Base-by-base conservation (phyloP, 2,888 invertebrate genomes). In the Spilosoma lubricipeda region DNA sequence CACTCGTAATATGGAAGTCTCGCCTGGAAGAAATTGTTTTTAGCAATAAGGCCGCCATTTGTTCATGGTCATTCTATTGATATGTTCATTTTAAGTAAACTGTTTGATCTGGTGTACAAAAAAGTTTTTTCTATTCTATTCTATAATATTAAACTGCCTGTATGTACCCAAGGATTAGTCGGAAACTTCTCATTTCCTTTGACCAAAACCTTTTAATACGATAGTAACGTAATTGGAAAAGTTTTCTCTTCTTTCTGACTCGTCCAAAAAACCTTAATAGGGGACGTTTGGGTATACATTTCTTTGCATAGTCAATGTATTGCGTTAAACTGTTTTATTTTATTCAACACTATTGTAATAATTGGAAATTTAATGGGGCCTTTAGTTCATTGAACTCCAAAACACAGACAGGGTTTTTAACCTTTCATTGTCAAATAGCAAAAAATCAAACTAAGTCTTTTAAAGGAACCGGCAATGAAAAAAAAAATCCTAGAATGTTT, bases 191-290 rank as follows among this genome's bases (percentile, higher is more conserved):
- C 11, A 27, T 36, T 42, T 52, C 36, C 45, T 64, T 52, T 66
- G 48, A 67, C 67, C 65, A 71, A 64, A 64, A 39, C 33, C 71
- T 48, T n/a, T 69, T 68, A 69, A 56, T 52, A 71, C 23, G n/a
- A 48, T 36, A 66, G n/a, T 30, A 39, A 39, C 36, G 15, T 65
- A 52, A 36, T 72, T 59, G 42, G 52, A 30, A 72, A 72, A 67
- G 52, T 69, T 67, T 69, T 59, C 23, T 15, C 42, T 42, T 67
- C 48, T 56, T 30, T 67, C 36, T 56, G 59, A 72, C 59, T 42
- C 36, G 39, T 45, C 13, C 42, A 15, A 18, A n/a, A 59, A 36
- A 70, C 27, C 27, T 56, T 36, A 39, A 59, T 27, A 11, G 18
- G 56, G 56, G 15, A 56, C 36, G 7, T 27, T 56, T 59, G 39